Evolutionary conservation across 1,140 invertebrate genomes (phyloP), one percentile per base, ranked within the genome.

Genomic region (Rhizoglyphus robini): DNA sequence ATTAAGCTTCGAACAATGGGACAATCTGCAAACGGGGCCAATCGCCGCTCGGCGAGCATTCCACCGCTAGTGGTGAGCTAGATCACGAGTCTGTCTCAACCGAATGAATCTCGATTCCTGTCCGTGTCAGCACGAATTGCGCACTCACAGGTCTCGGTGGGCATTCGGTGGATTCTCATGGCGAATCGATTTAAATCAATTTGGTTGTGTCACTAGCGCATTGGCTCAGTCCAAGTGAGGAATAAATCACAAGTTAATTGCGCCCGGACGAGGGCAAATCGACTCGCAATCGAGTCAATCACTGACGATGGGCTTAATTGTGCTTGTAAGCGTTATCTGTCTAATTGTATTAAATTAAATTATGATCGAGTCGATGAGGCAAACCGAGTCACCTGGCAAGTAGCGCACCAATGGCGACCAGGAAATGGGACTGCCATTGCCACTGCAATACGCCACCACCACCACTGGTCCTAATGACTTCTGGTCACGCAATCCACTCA

Each of bases 401-500:
- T 41, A 41, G 18, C 18, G 8, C 36, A 41, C 36, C 36, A 41
- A 20, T 32, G 8, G 8, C 31, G 51, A 54, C 51, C 51, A 54
- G 51, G 51, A 54, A 54, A 54, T 54, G 8, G 23, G 51, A 54
- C 51, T 8, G 8, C n/a, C n/a, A n/a, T 5, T 25, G 23, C 51
- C 51, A 54, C 51, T n/a, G 18, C 36, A 41, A 11, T 41, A 18
- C 18, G 36, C 18, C 36, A 11, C 36, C 41, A 46, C 41, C 41
- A 46, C 41, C 41, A 46, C 15, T 46, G 41, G 15, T 46, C 20
- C 31, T 54, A 54, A 54, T 54, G 51, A 54, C 51, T 54, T 54
- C 51, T 54, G 51, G 51, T 54, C 51, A 54, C 51, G 51, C 51
- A 54, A 54, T 32, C 8, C 23, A 23, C 23, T 23, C 5, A 5